phyloP scores from a whole-genome alignment of 30 jellyfish, hydroid and myxozoan genomes.

The Pseudorhiza aurosa region DNA sequence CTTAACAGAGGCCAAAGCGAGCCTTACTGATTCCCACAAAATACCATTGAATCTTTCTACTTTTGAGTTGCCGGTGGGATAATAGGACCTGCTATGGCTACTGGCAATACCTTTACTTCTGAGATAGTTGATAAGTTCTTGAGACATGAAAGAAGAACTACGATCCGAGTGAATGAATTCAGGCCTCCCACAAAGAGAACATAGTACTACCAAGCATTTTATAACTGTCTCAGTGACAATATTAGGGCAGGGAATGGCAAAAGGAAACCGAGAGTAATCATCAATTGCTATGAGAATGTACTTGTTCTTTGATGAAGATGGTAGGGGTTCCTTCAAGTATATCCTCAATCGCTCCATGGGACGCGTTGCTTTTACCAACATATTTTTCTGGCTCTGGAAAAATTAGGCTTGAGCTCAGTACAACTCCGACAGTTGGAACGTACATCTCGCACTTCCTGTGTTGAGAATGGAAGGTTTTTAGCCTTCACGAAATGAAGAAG shows the following conservation, averaged over 20 bases:
- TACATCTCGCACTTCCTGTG: constrained; percentile 52
- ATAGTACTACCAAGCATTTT: constrained; percentile 28
- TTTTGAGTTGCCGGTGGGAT: constrained; percentile 66
- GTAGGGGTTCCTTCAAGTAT: constrained; percentile 44
- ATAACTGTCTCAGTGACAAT: constrained; percentile 43
- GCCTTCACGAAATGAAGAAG: constrained; percentile 41
- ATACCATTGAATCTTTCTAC: constrained; percentile 53
- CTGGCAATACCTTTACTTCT: constrained; percentile 45
- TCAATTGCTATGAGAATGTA: constrained; percentile 37
- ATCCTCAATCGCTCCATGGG: constrained; percentile 39
- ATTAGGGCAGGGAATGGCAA: constrained; percentile 40
- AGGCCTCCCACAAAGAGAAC: constrained; percentile 60
- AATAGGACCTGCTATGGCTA: constrained; percentile 52
- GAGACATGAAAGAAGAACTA: constrained; percentile 67
- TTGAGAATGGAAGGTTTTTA: constrained; percentile 51
- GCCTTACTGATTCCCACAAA: constrained; percentile 56
- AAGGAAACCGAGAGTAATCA: constrained; percentile 61
- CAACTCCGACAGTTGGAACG: constrained; percentile 43
- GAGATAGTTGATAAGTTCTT: constrained; percentile 22
- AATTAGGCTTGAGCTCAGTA: constrained; percentile 63
- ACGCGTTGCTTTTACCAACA: constrained; percentile 24
- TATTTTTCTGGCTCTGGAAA: constrained; percentile 45
- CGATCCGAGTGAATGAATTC: constrained; percentile 69
- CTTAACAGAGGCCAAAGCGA: constrained; percentile 43
- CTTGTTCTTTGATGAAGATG: constrained; percentile 39